A percentile compares a stretch with the other conserved stretches of the same genome.
phyloP scores from a whole-genome alignment of 92 coral and sea anemone genomes.

The Palythoa grandiflora region DNA sequence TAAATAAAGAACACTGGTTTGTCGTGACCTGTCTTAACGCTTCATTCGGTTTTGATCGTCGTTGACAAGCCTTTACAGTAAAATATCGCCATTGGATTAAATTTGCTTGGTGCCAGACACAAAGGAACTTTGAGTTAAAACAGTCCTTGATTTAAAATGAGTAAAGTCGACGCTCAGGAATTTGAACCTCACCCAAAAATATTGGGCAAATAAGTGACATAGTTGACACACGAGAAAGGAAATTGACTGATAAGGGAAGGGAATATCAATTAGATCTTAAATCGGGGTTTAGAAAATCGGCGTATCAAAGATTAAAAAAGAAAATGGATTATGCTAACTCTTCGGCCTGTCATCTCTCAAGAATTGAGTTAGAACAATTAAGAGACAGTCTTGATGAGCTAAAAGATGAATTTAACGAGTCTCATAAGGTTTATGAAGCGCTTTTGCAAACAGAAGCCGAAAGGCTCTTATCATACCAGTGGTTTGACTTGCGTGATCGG shows the following conservation, averaged over 20 bases:
- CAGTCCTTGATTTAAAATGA: conserved; percentile 17
- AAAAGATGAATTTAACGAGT: conserved; percentile 43
- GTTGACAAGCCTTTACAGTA: conserved; percentile 3
- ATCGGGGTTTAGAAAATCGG: conserved; percentile 10
- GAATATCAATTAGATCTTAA: conserved; percentile 31
- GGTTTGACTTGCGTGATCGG: conserved; percentile 54
- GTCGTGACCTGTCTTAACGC: too few species aligned
- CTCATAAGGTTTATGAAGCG: conserved; percentile 30
- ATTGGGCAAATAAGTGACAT: conserved; percentile 11
- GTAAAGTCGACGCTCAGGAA: conserved; percentile 22
- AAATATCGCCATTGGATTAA: conserved; percentile 26
- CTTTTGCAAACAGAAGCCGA: conserved; percentile 29
- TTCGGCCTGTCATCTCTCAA: conserved; percentile 7
- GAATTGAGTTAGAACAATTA: conserved; percentile 36
- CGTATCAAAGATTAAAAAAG: conserved; percentile 28
- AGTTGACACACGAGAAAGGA: conserved; percentile 21
- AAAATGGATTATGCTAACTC: conserved; percentile 35
- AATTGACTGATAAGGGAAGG: conserved; percentile 21
- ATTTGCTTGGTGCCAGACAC: conserved; percentile 15
- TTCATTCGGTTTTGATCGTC: too few species aligned
- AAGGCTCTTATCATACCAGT: conserved; percentile 22
- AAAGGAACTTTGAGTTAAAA: conserved; percentile 33
- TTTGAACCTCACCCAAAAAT: conserved; percentile 6
- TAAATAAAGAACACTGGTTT: too few species aligned
- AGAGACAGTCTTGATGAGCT: conserved; percentile 39